phyloP scores from a whole-genome alignment of 2,113 vertebrate species.

The Dicaeum eximium region DNA sequence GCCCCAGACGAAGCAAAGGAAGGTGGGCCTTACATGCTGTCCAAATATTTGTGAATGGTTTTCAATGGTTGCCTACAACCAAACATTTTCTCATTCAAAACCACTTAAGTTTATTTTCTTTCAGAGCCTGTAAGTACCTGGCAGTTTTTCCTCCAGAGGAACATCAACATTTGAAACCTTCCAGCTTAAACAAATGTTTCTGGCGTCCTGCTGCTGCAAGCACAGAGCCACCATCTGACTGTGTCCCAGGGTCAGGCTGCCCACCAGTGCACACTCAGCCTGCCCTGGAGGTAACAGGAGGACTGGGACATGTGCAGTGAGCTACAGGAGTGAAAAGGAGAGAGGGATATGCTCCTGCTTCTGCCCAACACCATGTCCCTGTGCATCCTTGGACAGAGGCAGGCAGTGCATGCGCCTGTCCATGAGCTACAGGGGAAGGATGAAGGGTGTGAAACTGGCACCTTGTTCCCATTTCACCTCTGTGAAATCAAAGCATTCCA shows the following conservation, averaged over 20 bases:
- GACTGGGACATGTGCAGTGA: rapidly evolving
- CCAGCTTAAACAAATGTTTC: not conserved
- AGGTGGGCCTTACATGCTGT: not conserved
- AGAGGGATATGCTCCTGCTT: not conserved
- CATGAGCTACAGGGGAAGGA: rapidly evolving
- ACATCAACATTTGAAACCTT: not conserved
- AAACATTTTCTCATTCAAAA: not conserved
- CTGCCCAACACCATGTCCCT: not conserved
- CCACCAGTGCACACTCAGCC: not conserved
- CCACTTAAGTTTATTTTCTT: not conserved
- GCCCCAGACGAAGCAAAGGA: not conserved
- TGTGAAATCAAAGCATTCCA: not conserved
- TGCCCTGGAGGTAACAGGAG: rapidly evolving
- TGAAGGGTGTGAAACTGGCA: not conserved
- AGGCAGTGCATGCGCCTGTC: rapidly evolving
- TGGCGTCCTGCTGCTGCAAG: not conserved
- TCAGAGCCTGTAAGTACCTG: not conserved
- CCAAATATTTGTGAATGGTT: not conserved
- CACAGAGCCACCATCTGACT: rapidly evolving
- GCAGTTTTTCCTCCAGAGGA: not conserved
- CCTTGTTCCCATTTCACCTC: not conserved
- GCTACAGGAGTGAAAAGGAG: not conserved
- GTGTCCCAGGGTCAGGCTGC: not conserved
- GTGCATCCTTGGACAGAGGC: too few species aligned
- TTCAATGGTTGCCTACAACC: not conserved